These are phyloP conservation scores for Eufriesea mexicana DNA, from an alignment of 1,140 invertebrate species.

Conservation along the genomic window DNA sequence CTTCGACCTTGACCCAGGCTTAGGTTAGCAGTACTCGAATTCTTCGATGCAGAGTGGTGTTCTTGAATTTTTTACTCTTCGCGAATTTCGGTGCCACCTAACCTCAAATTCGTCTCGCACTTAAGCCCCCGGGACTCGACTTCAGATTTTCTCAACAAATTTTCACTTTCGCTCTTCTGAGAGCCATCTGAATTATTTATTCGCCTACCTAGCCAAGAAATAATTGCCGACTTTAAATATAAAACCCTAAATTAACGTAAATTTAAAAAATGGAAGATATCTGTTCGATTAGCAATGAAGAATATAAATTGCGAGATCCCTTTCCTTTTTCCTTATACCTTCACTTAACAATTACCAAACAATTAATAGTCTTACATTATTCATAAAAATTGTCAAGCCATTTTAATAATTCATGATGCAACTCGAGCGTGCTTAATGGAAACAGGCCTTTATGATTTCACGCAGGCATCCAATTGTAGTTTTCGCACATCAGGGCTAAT, in stretches of 20 bases:
- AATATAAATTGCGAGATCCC: too few species aligned
- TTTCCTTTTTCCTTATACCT: too few species aligned
- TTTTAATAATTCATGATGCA: neutral
- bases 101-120: neutral
- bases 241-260: too few species aligned
- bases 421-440: neutral
- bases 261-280: too few species aligned
- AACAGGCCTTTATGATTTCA: neutral
- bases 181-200: neutral
- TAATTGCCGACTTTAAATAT: neutral
- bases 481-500: neutral
- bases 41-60: conserved; percentile 2
- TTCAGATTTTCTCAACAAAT: neutral
- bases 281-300: too few species aligned
- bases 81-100: neutral
- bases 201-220: neutral
- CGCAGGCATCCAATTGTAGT: too few species aligned
- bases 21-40: conserved; percentile 16
- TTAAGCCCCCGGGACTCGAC: too few species aligned
- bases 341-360: neutral
- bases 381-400: neutral
- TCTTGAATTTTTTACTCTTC: conserved; percentile 10
- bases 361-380: neutral
- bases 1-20: conserved; percentile 20
- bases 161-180: neutral